Evolutionary conservation across 2,797 vertebrate genomes (phyloP).

Genomic region (Enteromius thamalakanensis): DNA sequence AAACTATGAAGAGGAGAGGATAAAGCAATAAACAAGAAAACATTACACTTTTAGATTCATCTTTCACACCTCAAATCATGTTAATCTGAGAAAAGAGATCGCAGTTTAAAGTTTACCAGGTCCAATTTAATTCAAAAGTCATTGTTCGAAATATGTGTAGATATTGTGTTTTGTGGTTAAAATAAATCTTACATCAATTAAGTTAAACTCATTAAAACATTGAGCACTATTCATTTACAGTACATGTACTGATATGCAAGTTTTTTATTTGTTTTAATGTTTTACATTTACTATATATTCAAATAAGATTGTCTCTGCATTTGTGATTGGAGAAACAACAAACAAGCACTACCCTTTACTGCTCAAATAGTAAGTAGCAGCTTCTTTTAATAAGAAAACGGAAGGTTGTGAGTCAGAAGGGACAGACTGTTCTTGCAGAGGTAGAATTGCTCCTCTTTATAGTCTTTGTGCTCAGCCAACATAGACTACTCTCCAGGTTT

Average conservation of each 20-base stretch:
- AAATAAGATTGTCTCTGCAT: neutral
- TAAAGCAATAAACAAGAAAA: neutral
- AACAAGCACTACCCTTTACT: no score
- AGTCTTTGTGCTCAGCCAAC: no score
- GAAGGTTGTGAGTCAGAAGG: no score
- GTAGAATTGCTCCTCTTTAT: no score
- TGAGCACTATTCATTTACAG: neutral
- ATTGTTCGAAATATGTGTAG: neutral
- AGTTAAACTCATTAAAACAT: neutral
- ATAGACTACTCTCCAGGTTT: no score
- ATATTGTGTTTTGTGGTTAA: neutral
- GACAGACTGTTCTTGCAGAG: no score
- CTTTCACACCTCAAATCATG: neutral
- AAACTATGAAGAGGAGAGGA: conserved; percentile 8
- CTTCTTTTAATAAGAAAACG: no score
- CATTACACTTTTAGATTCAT: neutral
- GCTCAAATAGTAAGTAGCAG: no score
- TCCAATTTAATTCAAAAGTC: neutral
- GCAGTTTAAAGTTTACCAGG: neutral
- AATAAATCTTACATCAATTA: neutral
- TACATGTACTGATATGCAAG: neutral
- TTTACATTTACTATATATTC: neutral
- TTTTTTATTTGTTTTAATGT: neutral
- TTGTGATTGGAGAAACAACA: no score
- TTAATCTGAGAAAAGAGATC: neutral